Base-by-base conservation (phyloP, 2,797 vertebrate species). In the Danionella dracula region DNA sequence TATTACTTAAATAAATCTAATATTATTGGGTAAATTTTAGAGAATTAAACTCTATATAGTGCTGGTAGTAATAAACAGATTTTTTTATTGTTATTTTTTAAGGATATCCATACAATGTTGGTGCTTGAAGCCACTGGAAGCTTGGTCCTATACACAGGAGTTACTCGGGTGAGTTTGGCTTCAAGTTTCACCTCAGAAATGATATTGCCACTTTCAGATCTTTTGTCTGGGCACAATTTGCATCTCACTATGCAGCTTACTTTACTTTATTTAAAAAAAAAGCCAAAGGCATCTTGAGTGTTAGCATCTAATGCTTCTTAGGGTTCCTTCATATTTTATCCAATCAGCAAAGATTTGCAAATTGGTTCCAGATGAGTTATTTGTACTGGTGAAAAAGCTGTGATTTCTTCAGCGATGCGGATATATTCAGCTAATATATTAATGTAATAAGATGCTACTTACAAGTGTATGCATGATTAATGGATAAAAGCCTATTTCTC, bases 131-230 rank as follows among this genome's bases (percentile, higher is more conserved):
- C 88, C 72, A 94, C 87, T 73, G 95, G 96, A 31, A 98, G 91
- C 79, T 82, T 99, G 79, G 92, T 96, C 54, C 87, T 99, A 7
- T 99, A 97, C 80, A 96, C 95, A 0, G 97, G 96, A 77, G 78
- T 94, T 60, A 92, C 93, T 66, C 87, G 92, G 87, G 96, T 99
- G 70, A 83, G 31, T 45, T n/a, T 0, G 10, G 27, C 35, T 54
- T 41, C 41, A 11, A 29, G 37, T 45, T 59, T 59, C 12, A 44
- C 41, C 27, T 46, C 57, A 20, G 16, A 32, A 57, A n/a, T 37
- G 34, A 48, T 67, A 58, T 46, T 58, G 20, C 13, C 35, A 20
- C 44, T 11, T 32, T 31, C n/a, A 23, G 29, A n/a, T 54, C 23
- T 32, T 54, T 20, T 46, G 40, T 41, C 32, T 11, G 6, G 27